A percentile compares a stretch with the other conserved stretches of the same genome.
These are phyloP conservation scores for Hydraecia micacea DNA, from an alignment of 2,888 invertebrate genomes.

Conservation along the genomic window DNA sequence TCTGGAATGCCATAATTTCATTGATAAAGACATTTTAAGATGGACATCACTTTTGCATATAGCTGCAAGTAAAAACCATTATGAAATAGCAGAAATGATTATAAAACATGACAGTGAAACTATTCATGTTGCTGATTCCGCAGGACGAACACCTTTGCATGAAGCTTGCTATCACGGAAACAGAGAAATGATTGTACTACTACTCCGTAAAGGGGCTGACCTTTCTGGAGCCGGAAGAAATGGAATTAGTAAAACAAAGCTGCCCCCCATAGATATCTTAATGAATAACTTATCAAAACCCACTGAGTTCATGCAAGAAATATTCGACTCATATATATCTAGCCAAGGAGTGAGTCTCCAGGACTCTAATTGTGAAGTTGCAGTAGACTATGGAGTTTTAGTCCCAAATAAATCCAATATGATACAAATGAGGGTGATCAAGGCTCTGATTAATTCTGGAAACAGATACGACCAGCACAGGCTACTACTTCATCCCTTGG, in stretches of 20 bases:
- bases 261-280: slow-evolving; percentile 67
- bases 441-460: slow-evolving; percentile 73
- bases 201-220: slow-evolving; percentile 80
- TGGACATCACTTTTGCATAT: slow-evolving; percentile 69
- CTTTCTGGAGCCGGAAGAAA: slow-evolving; percentile 40
- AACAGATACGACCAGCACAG: slow-evolving; percentile 80
- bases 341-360: slow-evolving; percentile 77
- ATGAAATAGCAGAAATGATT: slow-evolving; percentile 75
- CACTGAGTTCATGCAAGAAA: slow-evolving; percentile 82
- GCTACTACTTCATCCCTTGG: slow-evolving; percentile 86
- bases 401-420: neutral
- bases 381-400: slow-evolving; percentile 70
- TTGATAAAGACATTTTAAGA: slow-evolving; percentile 2
- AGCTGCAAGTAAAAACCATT: slow-evolving; percentile 78
- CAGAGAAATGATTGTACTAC: slow-evolving; percentile 84
- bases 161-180: slow-evolving; percentile 84
- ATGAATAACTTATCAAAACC: slow-evolving; percentile 83
- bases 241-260: slow-evolving; percentile 12
- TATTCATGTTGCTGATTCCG: slow-evolving; percentile 54
- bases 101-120: slow-evolving; percentile 75
- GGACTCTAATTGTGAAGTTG: slow-evolving; percentile 76
- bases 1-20: slow-evolving; percentile 44
- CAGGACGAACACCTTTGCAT: slow-evolving; percentile 68
- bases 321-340: slow-evolving; percentile 84
- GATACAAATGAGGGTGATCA: neutral